Evolutionary conservation across 2,888 invertebrate species (phyloP).

Genomic region (Drosophila silvestris): DNA sequence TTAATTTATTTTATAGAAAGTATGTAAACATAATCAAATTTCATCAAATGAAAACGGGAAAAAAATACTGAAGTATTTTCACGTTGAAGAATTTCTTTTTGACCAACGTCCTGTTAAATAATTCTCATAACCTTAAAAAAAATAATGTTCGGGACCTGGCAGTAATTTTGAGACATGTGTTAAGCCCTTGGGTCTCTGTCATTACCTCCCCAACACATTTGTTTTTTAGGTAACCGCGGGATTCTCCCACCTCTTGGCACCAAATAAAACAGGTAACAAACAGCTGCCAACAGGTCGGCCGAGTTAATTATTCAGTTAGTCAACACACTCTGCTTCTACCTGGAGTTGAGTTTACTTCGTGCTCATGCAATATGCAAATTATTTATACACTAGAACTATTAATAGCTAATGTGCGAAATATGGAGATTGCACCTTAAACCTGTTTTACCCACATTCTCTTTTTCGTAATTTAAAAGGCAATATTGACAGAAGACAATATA

Average conservation of each 20-base stretch:
- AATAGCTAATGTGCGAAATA: slow-evolving; percentile 68
- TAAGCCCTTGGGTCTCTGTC: neutral
- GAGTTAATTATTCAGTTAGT: slow-evolving; percentile 65
- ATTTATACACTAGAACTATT: slow-evolving; percentile 53
- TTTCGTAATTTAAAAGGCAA: slow-evolving; percentile 19
- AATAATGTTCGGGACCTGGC: neutral
- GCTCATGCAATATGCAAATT: slow-evolving; percentile 70
- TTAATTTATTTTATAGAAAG: neutral
- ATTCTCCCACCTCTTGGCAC: neutral
- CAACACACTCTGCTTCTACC: slow-evolving; percentile 5
- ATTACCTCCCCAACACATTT: neutral
- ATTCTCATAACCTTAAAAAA: neutral
- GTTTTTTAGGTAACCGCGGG: neutral
- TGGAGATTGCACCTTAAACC: slow-evolving; percentile 55
- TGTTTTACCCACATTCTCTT: slow-evolving; percentile 11
- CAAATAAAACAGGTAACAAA: slow-evolving; percentile 40
- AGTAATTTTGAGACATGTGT: neutral
- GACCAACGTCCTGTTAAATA: neutral
- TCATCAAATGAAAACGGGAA: neutral
- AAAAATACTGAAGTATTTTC: neutral
- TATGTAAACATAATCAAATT: neutral
- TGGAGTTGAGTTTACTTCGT: slow-evolving; percentile 20
- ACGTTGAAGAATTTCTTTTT: neutral
- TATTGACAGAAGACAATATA: slow-evolving; percentile 39
- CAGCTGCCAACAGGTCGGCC: slow-evolving; percentile 55